These are phyloP conservation scores for Alces alces DNA, from an alignment of 2,113 vertebrate species.

Conservation along the genomic window DNA sequence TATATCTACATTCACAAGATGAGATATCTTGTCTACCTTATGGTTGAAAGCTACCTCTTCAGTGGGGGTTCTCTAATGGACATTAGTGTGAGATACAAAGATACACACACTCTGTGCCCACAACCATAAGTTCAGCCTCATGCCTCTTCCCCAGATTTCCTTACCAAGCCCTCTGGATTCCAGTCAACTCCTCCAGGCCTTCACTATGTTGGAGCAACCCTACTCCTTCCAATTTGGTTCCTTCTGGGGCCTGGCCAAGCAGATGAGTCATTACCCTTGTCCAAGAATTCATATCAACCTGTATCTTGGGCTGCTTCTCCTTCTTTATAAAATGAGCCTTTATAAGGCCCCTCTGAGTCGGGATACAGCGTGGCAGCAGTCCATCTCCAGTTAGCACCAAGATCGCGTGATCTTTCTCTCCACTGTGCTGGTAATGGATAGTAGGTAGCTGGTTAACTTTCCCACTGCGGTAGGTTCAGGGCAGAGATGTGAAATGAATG, in stretches of 20 bases:
- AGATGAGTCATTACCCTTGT: background rate
- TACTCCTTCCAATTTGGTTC: background rate
- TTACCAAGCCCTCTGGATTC: background rate
- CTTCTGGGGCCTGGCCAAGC: background rate
- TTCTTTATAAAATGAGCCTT: background rate
- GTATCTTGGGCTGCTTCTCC: background rate
- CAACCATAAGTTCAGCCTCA: background rate
- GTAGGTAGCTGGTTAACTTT: background rate
- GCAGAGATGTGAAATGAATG: background rate
- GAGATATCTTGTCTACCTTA: background rate
- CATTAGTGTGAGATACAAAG: background rate
- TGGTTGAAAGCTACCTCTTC: background rate
- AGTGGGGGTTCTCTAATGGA: background rate
- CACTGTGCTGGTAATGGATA: background rate
- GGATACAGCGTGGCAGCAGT: background rate
- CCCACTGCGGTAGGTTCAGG: background rate
- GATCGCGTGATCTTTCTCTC: background rate
- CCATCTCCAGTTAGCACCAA: background rate
- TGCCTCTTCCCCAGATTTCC: background rate
- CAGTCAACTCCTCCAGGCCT: background rate
- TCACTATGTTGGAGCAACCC: background rate
- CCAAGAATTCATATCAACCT: background rate
- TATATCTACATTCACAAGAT: background rate
- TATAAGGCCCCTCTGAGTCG: background rate
- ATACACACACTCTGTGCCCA: background rate